Evolutionary conservation across 2,113 vertebrate genomes (phyloP), one percentile per base, ranked within the genome.

Genomic region (Origma solitaria): DNA sequence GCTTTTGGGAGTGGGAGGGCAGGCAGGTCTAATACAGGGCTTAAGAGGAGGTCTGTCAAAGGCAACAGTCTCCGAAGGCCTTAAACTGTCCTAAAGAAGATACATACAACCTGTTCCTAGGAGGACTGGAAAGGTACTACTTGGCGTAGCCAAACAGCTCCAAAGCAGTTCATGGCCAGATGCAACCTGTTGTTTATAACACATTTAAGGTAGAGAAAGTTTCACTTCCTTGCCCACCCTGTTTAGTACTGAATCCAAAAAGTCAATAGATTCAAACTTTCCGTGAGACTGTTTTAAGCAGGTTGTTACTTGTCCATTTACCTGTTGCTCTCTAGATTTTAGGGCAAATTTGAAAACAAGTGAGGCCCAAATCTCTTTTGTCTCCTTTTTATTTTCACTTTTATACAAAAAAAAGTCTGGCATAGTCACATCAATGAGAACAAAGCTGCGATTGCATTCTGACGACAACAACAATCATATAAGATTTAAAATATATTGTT

Each of bases 331-430:
- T 45, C 35, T 57, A 31, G 23, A 20, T 65, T 61, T 73, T 33
- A 66, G 12, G 47, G 44, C 30, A 90, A 35, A 66, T 73, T 3
- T 40, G 35, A 82, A 93, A 92, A 66, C 17, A 89, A 85, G 14
- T 16, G 31, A 91, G 68, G 24, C 11, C 21, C 25, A 65, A 68
- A 18, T 53, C 24, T 89, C 72, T 89, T 92, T 97, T 95, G 73
- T 93, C 68, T 96, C 66, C 68, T 97, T 95, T 97, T 98, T 97
- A 98, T 98, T 98, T 97, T 96, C 84, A 97, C 80, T 92, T 95
- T 97, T 82, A 93, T 96, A 97, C 87, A 95, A 95, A 94, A 96
- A 88, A 97, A 92, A 79, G 58, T 95, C 91, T 95, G 82, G 86
- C 83, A 95, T 76, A 94, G 66, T 78, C 83, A 95, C 78, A 91